Evolutionary conservation across 2,888 invertebrate species (phyloP).

Genomic region (Apodemia duryi): DNA sequence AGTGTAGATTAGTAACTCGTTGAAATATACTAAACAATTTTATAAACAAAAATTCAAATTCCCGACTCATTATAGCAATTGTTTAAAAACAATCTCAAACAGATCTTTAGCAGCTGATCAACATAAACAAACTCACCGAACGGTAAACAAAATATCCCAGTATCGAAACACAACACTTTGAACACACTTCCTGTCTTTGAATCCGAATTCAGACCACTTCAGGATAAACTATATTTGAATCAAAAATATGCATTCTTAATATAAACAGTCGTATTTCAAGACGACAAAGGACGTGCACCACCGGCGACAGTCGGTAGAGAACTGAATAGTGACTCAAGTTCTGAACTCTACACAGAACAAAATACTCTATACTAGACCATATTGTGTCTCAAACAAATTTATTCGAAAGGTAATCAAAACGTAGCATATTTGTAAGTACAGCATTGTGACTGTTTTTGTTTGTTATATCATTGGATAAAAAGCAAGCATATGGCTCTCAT

Average conservation of each 20-base stretch:
- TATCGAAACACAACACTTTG: slow-evolving; percentile 44
- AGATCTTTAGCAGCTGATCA: slow-evolving; percentile 4
- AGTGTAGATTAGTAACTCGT: too few relatives aligned
- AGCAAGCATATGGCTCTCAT: too few relatives aligned
- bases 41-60: background rate
- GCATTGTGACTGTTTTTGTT: too few relatives aligned
- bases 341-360: slow-evolving; percentile 10
- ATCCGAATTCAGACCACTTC: slow-evolving; percentile 35
- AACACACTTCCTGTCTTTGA: slow-evolving; percentile 47
- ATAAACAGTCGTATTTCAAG: slow-evolving; percentile 51
- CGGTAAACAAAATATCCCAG: slow-evolving; percentile 50
- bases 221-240: slow-evolving; percentile 54
- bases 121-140: slow-evolving; percentile 61
- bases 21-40: background rate
- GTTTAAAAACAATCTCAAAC: slow-evolving; percentile 3
- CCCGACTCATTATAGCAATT: background rate
- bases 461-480: too few relatives aligned
- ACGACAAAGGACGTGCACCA: slow-evolving; percentile 59
- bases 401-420: too few relatives aligned
- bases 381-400: background rate
- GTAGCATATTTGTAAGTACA: too few relatives aligned
- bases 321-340: slow-evolving; percentile 41
- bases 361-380: too few relatives aligned
- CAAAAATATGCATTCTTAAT: slow-evolving; percentile 57
- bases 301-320: slow-evolving; percentile 49